Evolutionary conservation across 2,113 vertebrate species (phyloP).

Genomic region (Chloropsis cyanopogon): DNA sequence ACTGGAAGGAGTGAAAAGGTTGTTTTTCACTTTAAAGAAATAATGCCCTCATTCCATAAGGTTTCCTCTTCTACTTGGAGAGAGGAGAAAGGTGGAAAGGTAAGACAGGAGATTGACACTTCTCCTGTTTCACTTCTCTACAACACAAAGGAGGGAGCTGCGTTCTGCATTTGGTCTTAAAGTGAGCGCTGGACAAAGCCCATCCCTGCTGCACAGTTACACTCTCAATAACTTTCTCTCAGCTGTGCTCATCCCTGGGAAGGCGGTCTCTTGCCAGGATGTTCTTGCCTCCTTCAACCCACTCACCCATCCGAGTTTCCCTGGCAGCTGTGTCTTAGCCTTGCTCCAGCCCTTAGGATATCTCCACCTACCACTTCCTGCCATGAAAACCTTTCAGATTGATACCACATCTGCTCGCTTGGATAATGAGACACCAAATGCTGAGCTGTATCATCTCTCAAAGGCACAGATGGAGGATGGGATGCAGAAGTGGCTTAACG

Average conservation of each 20-base stretch:
- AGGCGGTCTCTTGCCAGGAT: neutral
- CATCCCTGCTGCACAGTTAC: neutral
- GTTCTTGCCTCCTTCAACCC: neutral
- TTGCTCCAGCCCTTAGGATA: conserved; percentile 19
- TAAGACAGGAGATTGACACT: neutral
- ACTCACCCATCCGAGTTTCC: neutral
- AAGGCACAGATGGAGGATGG: neutral
- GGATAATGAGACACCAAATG: neutral
- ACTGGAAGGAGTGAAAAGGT: neutral
- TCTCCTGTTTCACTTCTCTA: neutral
- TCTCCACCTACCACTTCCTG: conserved; percentile 57
- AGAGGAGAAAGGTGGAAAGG: neutral
- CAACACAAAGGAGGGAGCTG: neutral
- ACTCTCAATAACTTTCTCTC: neutral
- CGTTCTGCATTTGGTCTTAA: neutral
- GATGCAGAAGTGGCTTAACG: neutral
- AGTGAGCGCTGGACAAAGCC: rapidly evolving
- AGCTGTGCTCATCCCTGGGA: neutral
- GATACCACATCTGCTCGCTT: neutral
- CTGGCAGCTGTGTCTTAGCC: conserved; percentile 23
- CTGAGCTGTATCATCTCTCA: neutral
- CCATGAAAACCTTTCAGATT: neutral
- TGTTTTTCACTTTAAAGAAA: neutral
- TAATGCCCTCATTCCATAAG: neutral
- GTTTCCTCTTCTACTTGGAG: neutral